Percentiles rank a stretch among this genome's conserved stretches.
Conservation (phyloP, 2,888 invertebrate genomes). For the Harpagoxenus sublaevis region DNA sequence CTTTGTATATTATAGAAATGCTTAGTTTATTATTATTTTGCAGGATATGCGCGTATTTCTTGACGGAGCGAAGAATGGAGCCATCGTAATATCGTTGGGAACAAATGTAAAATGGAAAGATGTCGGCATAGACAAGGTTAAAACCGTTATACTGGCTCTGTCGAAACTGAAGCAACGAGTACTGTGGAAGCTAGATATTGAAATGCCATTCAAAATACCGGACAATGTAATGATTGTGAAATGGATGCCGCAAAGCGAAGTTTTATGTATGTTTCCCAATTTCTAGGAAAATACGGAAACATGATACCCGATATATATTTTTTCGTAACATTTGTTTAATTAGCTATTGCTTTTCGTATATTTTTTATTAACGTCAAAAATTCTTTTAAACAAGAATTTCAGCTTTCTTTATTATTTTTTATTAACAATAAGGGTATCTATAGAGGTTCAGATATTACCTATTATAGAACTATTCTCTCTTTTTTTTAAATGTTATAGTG, state of each 20-base stretch:
- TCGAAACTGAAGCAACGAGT: slow-evolving; percentile 57
- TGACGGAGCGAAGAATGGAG: slow-evolving; percentile 7
- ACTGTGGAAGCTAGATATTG: slow-evolving; percentile 67
- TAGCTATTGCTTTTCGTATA: no score
- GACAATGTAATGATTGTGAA: slow-evolving; percentile 8
- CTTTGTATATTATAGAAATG: background rate
- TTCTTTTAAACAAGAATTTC: no score
- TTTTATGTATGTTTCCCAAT: slow-evolving; percentile 27
- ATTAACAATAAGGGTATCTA: no score
- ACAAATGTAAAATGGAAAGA: slow-evolving; percentile 24
- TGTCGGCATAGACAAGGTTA: background rate
- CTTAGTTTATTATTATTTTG: background rate
- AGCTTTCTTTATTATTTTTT: no score
- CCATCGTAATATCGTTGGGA: slow-evolving; percentile 23
- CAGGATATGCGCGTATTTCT: slow-evolving; percentile 20
- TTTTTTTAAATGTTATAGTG: no score
- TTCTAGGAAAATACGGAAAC: background rate
- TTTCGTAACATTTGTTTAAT: background rate
- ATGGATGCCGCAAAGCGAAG: slow-evolving; percentile 26
- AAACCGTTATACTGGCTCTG: background rate
- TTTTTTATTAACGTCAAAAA: no score
- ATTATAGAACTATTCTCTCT: no score
- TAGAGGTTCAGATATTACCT: no score
- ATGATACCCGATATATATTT: background rate
- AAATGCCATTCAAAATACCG: background rate